phyloP scores from a whole-genome alignment of 1,140 invertebrate genomes.

The Hetaerina americana region DNA sequence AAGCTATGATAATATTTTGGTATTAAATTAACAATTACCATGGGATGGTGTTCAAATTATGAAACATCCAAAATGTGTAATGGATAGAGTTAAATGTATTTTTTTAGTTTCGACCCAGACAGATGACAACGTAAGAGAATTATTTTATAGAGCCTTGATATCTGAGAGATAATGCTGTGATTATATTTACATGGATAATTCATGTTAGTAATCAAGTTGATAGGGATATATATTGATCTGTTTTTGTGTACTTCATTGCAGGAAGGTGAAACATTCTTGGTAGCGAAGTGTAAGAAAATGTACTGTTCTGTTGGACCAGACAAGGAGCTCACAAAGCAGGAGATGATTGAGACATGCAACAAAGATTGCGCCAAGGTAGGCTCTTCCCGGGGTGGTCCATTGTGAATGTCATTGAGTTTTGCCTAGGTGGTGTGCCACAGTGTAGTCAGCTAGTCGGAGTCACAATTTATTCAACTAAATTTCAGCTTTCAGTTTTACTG shows the following conservation, averaged over 20 bases:
- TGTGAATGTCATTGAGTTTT: neutral
- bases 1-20: no score
- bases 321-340: slow-evolving; percentile 34
- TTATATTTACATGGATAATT: no score
- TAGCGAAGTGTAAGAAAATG: slow-evolving; percentile 43
- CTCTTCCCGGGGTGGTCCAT: neutral
- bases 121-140: no score
- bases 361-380: slow-evolving; percentile 33
- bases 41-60: no score
- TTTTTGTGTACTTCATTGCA: slow-evolving; percentile 37
- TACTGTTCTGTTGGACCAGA: slow-evolving; percentile 36
- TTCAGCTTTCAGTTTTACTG: no score
- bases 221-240: slow-evolving; percentile 35
- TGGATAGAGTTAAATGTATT: no score
- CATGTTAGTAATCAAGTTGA: slow-evolving; percentile 34
- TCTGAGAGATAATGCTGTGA: no score
- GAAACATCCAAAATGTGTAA: no score
- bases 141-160: no score
- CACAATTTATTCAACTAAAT: no score
- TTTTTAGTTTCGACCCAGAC: no score
- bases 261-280: slow-evolving; percentile 34
- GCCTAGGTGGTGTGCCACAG: slow-evolving; percentile 6
- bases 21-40: no score
- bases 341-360: slow-evolving; percentile 36
- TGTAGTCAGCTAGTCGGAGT: neutral